phyloP scores from a whole-genome alignment of 2,888 invertebrate genomes.

The Microctonus brassicae region DNA sequence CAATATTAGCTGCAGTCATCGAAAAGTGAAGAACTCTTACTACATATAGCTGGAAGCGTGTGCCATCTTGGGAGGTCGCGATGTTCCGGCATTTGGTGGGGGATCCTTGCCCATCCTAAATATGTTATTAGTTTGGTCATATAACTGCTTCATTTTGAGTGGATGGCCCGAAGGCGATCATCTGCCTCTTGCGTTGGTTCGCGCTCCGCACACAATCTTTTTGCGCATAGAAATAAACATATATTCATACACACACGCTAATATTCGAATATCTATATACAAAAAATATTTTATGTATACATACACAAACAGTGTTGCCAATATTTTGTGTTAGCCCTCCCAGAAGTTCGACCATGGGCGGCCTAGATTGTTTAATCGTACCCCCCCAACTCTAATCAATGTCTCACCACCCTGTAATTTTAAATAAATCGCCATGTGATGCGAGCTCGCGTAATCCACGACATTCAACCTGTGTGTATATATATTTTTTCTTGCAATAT shows the following conservation, averaged over 20 bases:
- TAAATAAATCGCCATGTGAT: slow-evolving; percentile 61
- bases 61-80: slow-evolving; percentile 70
- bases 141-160: slow-evolving; percentile 70
- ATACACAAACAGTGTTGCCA: slow-evolving; percentile 32
- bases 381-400: slow-evolving; percentile 64
- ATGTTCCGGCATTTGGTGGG: slow-evolving; percentile 50
- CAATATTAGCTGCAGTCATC: slow-evolving; percentile 24
- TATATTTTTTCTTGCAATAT: no score
- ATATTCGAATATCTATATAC: no score
- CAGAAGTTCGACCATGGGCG: slow-evolving; percentile 67
- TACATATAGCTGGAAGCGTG: slow-evolving; percentile 48
- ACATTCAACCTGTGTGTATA: no score
- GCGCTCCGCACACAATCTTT: slow-evolving; percentile 29
- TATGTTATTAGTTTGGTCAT: slow-evolving; percentile 70
- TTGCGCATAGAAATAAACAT: slow-evolving; percentile 44
- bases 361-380: slow-evolving; percentile 69
- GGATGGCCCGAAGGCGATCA: slow-evolving; percentile 67
- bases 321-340: slow-evolving; percentile 57
- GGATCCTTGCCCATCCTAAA: slow-evolving; percentile 65
- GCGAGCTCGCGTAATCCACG: slow-evolving; percentile 19
- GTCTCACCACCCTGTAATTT: slow-evolving; percentile 64
- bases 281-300: no score
- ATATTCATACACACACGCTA: slow-evolving; percentile 24
- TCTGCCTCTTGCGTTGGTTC: slow-evolving; percentile 52
- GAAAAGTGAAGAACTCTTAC: slow-evolving; percentile 16